Percentiles rank a stretch among this genome's conserved stretches.
These are phyloP conservation scores for Dioctria rufipes DNA, from an alignment of 2,888 invertebrate genomes.

Conservation along the genomic window DNA sequence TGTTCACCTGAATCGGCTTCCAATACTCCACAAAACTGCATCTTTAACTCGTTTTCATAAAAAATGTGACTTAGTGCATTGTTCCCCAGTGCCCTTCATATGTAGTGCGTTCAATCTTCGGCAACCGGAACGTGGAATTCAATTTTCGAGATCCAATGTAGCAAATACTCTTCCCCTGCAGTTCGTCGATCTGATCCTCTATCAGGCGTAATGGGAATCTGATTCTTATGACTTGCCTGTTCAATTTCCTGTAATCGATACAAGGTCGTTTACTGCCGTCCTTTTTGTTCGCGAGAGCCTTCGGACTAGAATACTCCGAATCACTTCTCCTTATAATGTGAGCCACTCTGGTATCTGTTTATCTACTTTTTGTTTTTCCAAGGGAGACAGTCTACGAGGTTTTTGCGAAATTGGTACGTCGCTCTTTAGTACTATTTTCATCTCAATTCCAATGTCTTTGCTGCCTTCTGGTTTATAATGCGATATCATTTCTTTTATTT, in stretches of 20 bases:
- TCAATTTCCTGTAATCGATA: too few species aligned
- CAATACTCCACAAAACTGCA: too few species aligned
- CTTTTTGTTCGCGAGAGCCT: constrained; percentile 60
- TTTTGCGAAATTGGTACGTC: constrained; percentile 62
- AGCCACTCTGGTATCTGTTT: constrained; percentile 63
- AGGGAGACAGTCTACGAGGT: constrained; percentile 61
- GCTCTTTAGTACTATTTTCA: constrained; percentile 63
- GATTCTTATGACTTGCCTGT: too few species aligned
- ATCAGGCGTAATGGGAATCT: too few species aligned
- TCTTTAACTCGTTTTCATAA: too few species aligned
- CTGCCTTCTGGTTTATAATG: too few species aligned
- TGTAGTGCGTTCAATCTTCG: too few species aligned
- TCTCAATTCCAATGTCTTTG: not conserved
- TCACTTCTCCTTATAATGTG: constrained; percentile 62
- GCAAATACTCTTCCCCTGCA: constrained; percentile 62
- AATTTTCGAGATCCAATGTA: constrained; percentile 64
- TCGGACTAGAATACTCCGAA: constrained; percentile 63
- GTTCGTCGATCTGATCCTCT: not conserved
- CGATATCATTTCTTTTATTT: too few species aligned
- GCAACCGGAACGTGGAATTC: constrained; percentile 65
- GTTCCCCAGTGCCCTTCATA: too few species aligned
- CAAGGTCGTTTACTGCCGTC: too few species aligned
- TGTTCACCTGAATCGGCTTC: too few species aligned
- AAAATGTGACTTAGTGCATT: too few species aligned
- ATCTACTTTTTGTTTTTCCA: constrained; percentile 61